Evolutionary conservation across 35 echinoderm and acorn worm species (phyloP).

Genomic region (Heliocidaris erythrogramma): DNA sequence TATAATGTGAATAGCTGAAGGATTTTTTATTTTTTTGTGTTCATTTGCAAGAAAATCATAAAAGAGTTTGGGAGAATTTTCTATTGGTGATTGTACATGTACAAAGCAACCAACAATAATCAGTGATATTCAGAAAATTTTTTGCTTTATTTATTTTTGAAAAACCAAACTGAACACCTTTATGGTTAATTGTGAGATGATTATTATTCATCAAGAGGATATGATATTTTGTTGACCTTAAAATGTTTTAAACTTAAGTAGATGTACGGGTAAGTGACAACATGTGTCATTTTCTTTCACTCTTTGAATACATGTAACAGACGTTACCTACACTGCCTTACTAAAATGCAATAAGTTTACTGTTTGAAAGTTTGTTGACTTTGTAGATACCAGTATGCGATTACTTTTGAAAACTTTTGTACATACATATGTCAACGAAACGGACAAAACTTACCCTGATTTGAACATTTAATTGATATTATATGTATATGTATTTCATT

Average conservation of each 20-base stretch:
- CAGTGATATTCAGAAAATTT: neutral
- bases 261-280: neutral
- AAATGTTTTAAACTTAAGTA: neutral
- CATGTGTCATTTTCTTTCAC: neutral
- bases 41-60: too few species aligned
- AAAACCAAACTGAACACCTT: neutral
- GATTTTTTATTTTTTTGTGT: too few species aligned
- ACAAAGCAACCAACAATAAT: neutral
- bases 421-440: too few species aligned
- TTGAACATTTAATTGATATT: too few species aligned
- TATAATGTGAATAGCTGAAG: neutral
- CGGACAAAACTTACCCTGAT: too few species aligned
- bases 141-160: too few species aligned
- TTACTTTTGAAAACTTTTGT: too few species aligned
- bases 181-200: neutral
- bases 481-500: too few species aligned
- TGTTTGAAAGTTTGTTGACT: neutral
- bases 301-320: neutral
- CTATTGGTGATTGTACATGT: neutral
- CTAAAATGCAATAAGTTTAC: neutral
- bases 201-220: neutral
- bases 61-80: too few species aligned
- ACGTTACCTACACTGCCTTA: neutral
- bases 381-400: too few species aligned
- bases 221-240: neutral